phyloP scores from a whole-genome alignment of 2,888 invertebrate genomes.

The Unio pictorum region DNA sequence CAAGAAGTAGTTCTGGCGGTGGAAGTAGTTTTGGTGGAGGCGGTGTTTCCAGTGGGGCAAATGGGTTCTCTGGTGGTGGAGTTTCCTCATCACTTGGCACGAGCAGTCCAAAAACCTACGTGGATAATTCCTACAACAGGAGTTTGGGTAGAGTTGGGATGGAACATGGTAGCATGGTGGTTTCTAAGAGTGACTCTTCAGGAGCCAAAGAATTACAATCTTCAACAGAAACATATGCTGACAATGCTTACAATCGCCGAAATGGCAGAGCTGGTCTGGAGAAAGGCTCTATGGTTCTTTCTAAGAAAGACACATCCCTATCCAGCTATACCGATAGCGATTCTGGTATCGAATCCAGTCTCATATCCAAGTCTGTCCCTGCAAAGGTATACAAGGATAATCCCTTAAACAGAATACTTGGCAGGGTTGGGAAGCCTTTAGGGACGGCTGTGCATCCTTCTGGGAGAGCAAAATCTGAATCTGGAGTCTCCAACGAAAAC shows the following conservation, averaged over 20 bases:
- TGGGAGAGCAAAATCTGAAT: not conserved
- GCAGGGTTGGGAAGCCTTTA: constrained; percentile 14
- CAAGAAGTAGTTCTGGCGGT: constrained; percentile 1
- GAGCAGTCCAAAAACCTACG: constrained; percentile 6
- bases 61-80: no score
- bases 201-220: not conserved
- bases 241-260: constrained; percentile 15
- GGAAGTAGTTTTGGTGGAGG: not conserved
- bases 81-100: no score
- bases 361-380: not conserved
- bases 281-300: not conserved
- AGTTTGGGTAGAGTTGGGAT: constrained; percentile 16
- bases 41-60: not conserved
- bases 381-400: constrained; percentile 19
- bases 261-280: constrained; percentile 15
- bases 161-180: constrained; percentile 8
- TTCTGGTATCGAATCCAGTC: no score
- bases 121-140: constrained; percentile 13
- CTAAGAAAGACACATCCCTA: no score
- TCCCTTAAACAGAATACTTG: constrained; percentile 8
- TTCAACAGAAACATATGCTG: constrained; percentile 11
- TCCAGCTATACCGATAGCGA: no score
- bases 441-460: constrained; percentile 12
- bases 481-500: not conserved
- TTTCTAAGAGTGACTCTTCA: no score